A percentile compares a stretch with the other conserved stretches of the same genome.
Conservation (phyloP, 2,888 invertebrate species). For the Oxycera nigricornis region DNA sequence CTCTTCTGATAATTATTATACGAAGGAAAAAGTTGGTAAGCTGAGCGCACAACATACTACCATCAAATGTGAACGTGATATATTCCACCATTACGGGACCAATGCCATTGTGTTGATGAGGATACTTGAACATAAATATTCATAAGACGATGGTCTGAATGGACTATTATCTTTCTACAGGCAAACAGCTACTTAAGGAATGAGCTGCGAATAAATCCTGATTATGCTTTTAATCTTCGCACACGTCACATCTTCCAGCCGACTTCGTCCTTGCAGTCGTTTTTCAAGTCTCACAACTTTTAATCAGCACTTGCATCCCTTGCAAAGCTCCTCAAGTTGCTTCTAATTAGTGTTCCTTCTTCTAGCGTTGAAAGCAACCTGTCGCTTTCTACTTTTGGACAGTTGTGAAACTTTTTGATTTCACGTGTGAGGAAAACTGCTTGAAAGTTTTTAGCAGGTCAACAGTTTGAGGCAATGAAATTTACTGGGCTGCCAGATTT, state of each 20-base stretch:
- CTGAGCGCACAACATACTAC: too few species aligned
- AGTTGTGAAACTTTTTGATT: too few species aligned
- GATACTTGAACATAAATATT: constrained; percentile 19
- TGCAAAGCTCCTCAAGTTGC: neutral
- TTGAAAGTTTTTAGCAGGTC: too few species aligned
- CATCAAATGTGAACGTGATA: too few species aligned
- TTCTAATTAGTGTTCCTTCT: constrained; percentile 15
- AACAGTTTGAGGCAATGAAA: too few species aligned
- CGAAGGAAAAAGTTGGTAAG: too few species aligned
- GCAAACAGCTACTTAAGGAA: constrained; percentile 36
- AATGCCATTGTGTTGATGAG: constrained; percentile 7
- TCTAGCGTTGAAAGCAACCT: neutral
- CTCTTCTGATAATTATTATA: too few species aligned
- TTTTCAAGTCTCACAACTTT: constrained; percentile 37
- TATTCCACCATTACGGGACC: neutral
- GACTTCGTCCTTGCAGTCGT: neutral
- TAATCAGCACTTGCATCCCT: constrained; percentile 35
- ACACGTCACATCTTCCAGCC: neutral
- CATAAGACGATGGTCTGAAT: constrained; percentile 8
- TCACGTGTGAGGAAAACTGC: too few species aligned
- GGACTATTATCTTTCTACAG: neutral
- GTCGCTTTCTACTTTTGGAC: neutral
- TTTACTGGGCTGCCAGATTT: too few species aligned
- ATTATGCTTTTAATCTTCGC: constrained; percentile 41
- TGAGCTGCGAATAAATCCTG: constrained; percentile 46